Conservation (phyloP, 1,140 invertebrate species). For the Nasonia vitripennis region DNA sequence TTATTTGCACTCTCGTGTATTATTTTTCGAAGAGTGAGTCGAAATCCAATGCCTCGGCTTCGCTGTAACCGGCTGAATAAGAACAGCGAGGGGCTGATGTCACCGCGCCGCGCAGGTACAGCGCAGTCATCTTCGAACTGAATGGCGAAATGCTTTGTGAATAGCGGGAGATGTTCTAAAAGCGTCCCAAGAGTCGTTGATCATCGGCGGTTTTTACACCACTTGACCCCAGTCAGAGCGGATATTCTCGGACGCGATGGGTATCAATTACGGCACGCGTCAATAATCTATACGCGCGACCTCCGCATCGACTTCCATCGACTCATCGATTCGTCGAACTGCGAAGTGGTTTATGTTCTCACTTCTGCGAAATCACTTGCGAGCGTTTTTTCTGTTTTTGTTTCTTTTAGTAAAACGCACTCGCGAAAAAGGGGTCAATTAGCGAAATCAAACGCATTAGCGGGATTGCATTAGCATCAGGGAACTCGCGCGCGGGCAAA, state of each 20-base stretch:
- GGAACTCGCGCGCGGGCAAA: not conserved
- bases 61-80: conserved; percentile 10
- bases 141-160: conserved; percentile 21
- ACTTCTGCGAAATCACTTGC: not conserved
- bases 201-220: conserved; percentile 64
- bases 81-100: conserved; percentile 21
- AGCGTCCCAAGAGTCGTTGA: conserved; percentile 51
- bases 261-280: conserved; percentile 72
- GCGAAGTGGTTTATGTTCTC: not conserved
- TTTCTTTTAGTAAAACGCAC: not conserved
- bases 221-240: conserved; percentile 66
- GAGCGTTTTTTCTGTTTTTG: not conserved
- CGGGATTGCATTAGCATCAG: not conserved
- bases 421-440: not conserved
- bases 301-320: conserved; percentile 61
- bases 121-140: not conserved
- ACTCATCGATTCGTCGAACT: conserved; percentile 59
- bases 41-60: not conserved
- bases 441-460: conserved; percentile 4
- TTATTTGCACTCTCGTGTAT: not conserved
- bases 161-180: conserved; percentile 33
- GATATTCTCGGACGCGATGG: conserved; percentile 63
- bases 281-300: conserved; percentile 63
- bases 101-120: not conserved
- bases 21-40: not conserved